Base-by-base conservation (phyloP, 2,888 invertebrate genomes). In the Ypsolopha scabrella region DNA sequence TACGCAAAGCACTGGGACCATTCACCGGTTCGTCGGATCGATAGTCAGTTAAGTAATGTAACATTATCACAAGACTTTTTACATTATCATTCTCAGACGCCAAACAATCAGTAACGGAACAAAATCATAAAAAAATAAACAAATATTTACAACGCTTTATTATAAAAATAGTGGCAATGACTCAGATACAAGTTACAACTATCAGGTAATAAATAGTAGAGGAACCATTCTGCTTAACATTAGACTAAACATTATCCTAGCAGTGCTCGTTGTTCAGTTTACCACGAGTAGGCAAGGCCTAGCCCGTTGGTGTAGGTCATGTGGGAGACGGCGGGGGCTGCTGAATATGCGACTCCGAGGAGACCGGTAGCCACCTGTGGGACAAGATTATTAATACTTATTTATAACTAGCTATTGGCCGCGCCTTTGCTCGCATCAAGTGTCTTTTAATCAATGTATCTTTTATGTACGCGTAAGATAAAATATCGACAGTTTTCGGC, bases 261-360 rank as follows among this genome's bases (percentile, higher is more conserved):
- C 8, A 6, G 24, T 44, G 7, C n/a, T 13, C 9, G 33, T 48
- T 7, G 11, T 14, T 51, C 53, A 3, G 43, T 68, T 77, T 87
- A 89, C 88, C 88, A 89, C 57, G 80, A 76, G 67, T 89, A 89
- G 11, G 79, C 75, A 36, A 87, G 66, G n/a, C 89, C 89, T 38
- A 88, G 76, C 58, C 88, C 88, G 60, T 88, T 88, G 52, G 81
- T 70, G 72, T 89, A 90, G 45, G 85, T 83, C 83, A 89, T 88
- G 70, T 89, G 89, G n/a, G 89, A 88, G 1, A 90, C 90, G 11
- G 88, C 82, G 8, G 90, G 88, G 10, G 90, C 88, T 37, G 89
- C 87, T 10, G 89, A 88, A 61, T 89, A 90, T 0, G 89, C 88
- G 13, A 89, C 88, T 41, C 89, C 89, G n/a, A 89, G 74, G 41